phyloP scores from a whole-genome alignment of 1,140 invertebrate genomes.

The Telenomus remus region DNA sequence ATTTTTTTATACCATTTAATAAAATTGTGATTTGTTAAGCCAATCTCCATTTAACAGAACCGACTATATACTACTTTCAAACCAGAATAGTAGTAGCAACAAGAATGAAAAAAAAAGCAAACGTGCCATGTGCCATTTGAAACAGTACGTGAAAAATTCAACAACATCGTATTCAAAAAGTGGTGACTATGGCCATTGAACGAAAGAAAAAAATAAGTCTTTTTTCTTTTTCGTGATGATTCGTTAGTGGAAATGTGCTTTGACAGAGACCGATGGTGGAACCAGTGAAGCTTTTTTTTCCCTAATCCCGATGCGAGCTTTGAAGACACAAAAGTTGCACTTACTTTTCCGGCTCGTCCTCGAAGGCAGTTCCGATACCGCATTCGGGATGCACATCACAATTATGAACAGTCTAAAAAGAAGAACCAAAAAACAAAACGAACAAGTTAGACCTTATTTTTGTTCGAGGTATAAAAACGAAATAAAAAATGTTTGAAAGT shows the following conservation, averaged over 20 bases:
- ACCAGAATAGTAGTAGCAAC: slow-evolving; percentile 18
- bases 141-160: slow-evolving; percentile 17
- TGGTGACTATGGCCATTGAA: background rate
- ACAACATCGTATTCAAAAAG: background rate
- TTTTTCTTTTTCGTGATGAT: too few relatives aligned
- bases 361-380: slow-evolving; percentile 77
- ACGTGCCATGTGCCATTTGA: slow-evolving; percentile 63
- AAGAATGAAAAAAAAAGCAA: slow-evolving; percentile 58
- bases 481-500: too few relatives aligned
- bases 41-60: slow-evolving; percentile 28
- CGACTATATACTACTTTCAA: slow-evolving; percentile 26
- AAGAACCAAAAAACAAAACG: slow-evolving; percentile 9
- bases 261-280: slow-evolving; percentile 49
- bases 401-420: slow-evolving; percentile 75
- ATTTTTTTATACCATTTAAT: too few relatives aligned
- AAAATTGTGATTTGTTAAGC: too few relatives aligned
- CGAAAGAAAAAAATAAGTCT: too few relatives aligned
- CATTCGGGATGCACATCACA: slow-evolving; percentile 78
- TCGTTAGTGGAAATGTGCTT: slow-evolving; percentile 47
- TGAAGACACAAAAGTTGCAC: slow-evolving; percentile 59
- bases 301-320: background rate
- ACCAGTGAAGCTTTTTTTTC: slow-evolving; percentile 29
- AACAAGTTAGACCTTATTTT: too few relatives aligned
- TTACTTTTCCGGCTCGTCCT: slow-evolving; percentile 79
- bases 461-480: too few relatives aligned